A percentile compares a stretch with the other conserved stretches of the same genome.
Conservation (phyloP, 2,797 vertebrate species). For the Chelon auratus region DNA sequence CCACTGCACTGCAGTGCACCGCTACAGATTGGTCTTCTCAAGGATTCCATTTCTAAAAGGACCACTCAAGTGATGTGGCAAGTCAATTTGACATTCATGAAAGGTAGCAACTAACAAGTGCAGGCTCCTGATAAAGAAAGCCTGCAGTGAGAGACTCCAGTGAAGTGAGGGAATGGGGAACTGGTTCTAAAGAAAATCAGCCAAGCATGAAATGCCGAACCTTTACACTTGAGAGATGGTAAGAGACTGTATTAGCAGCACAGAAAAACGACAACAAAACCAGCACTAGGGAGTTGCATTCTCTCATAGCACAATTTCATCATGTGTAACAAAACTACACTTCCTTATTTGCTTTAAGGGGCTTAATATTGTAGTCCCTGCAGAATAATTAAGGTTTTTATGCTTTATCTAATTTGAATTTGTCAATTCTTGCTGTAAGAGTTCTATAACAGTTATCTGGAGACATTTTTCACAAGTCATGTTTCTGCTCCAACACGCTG, state of each 20-base stretch:
- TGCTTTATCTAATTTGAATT: conserved; percentile 52
- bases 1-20: conserved; percentile 5
- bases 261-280: conserved; percentile 43
- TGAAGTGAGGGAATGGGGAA: conserved; percentile 65
- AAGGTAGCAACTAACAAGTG: conserved; percentile 77
- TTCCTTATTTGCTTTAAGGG: conserved; percentile 51
- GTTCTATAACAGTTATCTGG: conserved; percentile 47
- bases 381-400: conserved; percentile 49
- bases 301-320: conserved; percentile 61
- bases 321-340: conserved; percentile 48
- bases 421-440: conserved; percentile 41
- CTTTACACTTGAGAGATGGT: conserved; percentile 70
- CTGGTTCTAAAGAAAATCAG: conserved; percentile 71
- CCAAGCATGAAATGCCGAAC: conserved; percentile 78
- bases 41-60: conserved; percentile 64
- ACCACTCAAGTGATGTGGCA: conserved; percentile 73
- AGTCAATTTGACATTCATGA: conserved; percentile 83
- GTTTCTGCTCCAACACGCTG: conserved; percentile 20
- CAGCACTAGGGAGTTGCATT: conserved; percentile 60
- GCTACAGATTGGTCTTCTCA: conserved; percentile 52
- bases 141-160: conserved; percentile 67
- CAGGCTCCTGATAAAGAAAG: conserved; percentile 77
- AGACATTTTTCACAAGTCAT: conserved; percentile 31
- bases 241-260: conserved; percentile 52
- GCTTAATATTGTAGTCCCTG: conserved; percentile 28